Evolutionary conservation across 2,797 vertebrate species (phyloP).

Genomic region (Macroramphosus scolopax): DNA sequence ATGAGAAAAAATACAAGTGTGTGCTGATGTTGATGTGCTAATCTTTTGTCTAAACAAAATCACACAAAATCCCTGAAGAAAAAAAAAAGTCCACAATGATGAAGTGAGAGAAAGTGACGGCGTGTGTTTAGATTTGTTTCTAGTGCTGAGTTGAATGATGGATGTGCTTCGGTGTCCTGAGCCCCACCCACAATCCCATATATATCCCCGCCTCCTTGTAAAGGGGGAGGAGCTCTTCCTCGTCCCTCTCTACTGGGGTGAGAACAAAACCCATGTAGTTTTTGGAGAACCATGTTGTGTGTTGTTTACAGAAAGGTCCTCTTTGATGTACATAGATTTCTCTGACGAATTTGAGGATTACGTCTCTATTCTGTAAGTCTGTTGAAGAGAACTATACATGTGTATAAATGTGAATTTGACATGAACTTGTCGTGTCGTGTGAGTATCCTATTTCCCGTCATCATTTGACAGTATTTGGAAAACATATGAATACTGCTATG

Average conservation of each 20-base stretch:
- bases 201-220: conserved; percentile 64
- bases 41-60: conserved; percentile 82
- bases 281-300: conserved; percentile 79
- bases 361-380: conserved; percentile 83
- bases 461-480: conserved; percentile 67
- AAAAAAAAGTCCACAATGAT: conserved; percentile 50
- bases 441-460: conserved; percentile 72
- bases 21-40: conserved; percentile 91
- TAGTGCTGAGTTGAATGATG: conserved; percentile 87
- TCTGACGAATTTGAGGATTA: conserved; percentile 73
- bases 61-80: conserved; percentile 71
- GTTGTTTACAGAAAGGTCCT: conserved; percentile 84
- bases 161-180: conserved; percentile 84
- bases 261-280: conserved; percentile 40
- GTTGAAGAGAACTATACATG: conserved; percentile 82
- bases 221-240: conserved; percentile 74
- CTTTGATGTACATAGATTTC: conserved; percentile 88
- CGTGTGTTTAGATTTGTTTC: conserved; percentile 84
- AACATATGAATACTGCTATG: conserved; percentile 67
- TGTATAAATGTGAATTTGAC: conserved; percentile 81
- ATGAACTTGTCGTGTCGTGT: conserved; percentile 76
- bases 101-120: conserved; percentile 69
- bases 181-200: conserved; percentile 34
- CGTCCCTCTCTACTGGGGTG: conserved; percentile 68
- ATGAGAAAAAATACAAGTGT: conserved; percentile 65